Evolutionary conservation across 2,888 invertebrate species (phyloP).

Genomic region (Eristalinus sepulchralis): DNA sequence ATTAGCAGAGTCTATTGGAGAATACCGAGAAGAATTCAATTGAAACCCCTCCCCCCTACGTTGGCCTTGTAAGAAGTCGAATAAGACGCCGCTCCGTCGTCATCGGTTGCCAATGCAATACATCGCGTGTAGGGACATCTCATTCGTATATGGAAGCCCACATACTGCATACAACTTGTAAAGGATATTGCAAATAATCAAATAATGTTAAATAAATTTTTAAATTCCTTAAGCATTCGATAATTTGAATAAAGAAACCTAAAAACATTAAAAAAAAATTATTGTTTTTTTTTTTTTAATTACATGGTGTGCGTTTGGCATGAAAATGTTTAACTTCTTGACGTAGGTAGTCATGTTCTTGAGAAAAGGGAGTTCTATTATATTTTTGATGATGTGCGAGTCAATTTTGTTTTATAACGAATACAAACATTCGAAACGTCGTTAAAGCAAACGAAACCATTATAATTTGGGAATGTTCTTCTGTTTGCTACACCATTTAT

Average conservation of each 20-base stretch:
- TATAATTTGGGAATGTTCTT: no score
- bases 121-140: conserved; percentile 16
- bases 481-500: no score
- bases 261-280: conserved; percentile 28
- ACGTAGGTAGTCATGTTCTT: no score
- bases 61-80: conserved; percentile 44
- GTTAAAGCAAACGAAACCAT: no score
- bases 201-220: conserved; percentile 67
- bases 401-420: no score
- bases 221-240: conserved; percentile 68
- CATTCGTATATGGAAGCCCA: conserved; percentile 50
- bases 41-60: neutral
- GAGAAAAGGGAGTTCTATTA: no score
- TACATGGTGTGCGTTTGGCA: no score
- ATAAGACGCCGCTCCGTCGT: neutral
- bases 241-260: conserved; percentile 66
- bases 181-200: conserved; percentile 63
- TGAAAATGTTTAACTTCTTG: no score
- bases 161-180: conserved; percentile 14
- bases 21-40: neutral
- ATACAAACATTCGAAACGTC: no score
- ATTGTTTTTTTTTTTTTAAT: no score
- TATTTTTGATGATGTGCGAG: no score
- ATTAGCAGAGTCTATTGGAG: neutral
- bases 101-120: conserved; percentile 29